Evolutionary conservation across 2,797 vertebrate species (phyloP).

Genomic region (Pipistrellus kuhlii): DNA sequence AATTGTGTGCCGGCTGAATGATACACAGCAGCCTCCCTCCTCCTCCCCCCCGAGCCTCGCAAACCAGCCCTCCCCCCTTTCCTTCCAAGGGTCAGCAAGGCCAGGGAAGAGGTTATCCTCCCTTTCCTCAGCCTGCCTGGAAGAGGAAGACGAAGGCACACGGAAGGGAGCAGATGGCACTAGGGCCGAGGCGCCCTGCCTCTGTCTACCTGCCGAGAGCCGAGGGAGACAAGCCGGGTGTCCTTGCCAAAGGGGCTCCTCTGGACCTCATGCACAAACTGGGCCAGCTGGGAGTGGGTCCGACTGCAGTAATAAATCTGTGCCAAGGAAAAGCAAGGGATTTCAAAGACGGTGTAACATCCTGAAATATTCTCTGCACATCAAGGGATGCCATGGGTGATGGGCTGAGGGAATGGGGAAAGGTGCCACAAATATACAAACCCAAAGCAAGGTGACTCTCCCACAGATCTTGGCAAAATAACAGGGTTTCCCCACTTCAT

Average conservation of each 20-base stretch:
- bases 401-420: accelerated
- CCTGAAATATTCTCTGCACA: background rate
- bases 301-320: slow-evolving; percentile 99
- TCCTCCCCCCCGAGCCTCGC: accelerated
- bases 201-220: slow-evolving; percentile 93
- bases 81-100: background rate
- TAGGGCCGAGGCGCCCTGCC: accelerated
- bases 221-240: slow-evolving; percentile 92
- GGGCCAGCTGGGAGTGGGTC: slow-evolving; percentile 97
- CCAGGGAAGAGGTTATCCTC: background rate
- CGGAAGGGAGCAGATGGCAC: background rate
- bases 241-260: slow-evolving; percentile 95
- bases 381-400: background rate
- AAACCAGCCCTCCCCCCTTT: background rate
- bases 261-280: slow-evolving; percentile 97
- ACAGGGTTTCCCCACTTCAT: background rate
- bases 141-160: background rate
- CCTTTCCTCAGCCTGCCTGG: accelerated
- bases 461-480: background rate
- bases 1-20: background rate
- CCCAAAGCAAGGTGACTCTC: background rate
- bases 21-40: accelerated
- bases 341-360: background rate
- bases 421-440: too few species aligned
- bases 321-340: background rate